Conservation (phyloP, 2,888 invertebrate species). For the Copidosoma aretas region DNA sequence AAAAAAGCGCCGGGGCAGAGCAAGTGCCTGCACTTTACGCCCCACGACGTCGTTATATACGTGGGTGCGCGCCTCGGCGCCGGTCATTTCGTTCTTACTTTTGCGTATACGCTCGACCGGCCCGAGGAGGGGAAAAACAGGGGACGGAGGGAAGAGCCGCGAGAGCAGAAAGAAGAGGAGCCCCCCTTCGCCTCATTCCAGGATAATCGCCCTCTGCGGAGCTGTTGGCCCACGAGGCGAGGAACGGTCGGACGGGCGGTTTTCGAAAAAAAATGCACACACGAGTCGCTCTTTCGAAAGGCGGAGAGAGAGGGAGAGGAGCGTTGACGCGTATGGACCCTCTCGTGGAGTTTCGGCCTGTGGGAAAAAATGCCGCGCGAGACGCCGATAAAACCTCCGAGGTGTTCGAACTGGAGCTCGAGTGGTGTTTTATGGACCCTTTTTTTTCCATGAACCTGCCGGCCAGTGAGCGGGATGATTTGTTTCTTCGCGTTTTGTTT, state of each 20-base stretch:
- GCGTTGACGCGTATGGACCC: background rate
- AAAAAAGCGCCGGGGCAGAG: background rate
- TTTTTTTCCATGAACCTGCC: too few species aligned
- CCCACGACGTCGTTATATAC: constrained; percentile 24
- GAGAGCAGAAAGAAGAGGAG: constrained; percentile 3
- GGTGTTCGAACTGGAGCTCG: background rate
- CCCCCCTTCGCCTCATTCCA: constrained; percentile 60
- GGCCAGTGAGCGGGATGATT: too few species aligned
- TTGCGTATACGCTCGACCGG: too few species aligned
- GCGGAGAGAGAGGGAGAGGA: background rate
- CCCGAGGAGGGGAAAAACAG: too few species aligned
- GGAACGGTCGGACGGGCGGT: constrained; percentile 1
- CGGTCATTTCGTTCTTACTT: constrained; percentile 22
- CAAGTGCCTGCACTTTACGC: background rate
- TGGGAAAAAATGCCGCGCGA: constrained; percentile 18
- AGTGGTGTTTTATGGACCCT: too few species aligned
- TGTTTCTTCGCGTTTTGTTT: too few species aligned
- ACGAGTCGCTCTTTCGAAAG: constrained; percentile 27
- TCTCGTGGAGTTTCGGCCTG: background rate
- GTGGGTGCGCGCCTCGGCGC: constrained; percentile 30
- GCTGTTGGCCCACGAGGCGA: constrained; percentile 23
- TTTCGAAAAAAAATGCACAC: constrained; percentile 25
- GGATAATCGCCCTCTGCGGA: constrained; percentile 56
- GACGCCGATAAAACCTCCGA: constrained; percentile 15
- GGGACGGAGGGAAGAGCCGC: too few species aligned